Base-by-base conservation (phyloP, 2,797 vertebrate genomes). In the Pipistrellus pipistrellus region DNA sequence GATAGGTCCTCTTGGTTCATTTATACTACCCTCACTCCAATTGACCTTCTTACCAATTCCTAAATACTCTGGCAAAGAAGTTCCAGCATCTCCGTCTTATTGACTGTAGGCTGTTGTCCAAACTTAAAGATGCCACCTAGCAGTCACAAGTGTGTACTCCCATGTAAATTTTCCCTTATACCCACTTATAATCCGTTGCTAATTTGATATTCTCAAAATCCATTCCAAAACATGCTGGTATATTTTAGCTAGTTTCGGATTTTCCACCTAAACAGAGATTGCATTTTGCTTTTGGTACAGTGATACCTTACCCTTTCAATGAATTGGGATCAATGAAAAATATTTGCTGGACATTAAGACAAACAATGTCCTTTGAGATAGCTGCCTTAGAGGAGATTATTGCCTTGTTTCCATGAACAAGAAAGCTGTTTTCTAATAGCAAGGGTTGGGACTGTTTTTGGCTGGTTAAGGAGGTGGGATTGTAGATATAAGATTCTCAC, bases 41-140 rank as follows among this genome's bases (percentile, higher is more conserved):
- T 92, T 91, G 78, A 57, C 62, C 30, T 85, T 46, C 30, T 92
- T 78, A 92, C 8, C 57, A 94, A 87, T 75, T 87, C 12, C 38
- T 94, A 41, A 68, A 10, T 69, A 75, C 15, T 78, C 8, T 85
- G 51, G 23, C 27, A 90, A 84, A 35, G 4, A 73, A 75, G 5
- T 62, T 80, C 15, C 5, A 57, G 8, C 68, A 15, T 55, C 57
- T 55, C 18, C 15, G 27, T 64, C 46, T 85, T 38, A 66, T 81
- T 85, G 72, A 53, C 44, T 64, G 11, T 30, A 78, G 59, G 21
- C n/a, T 83, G 66, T 69, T 55, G 51, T 57, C 32, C 53, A 92
- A 25, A n/a, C 41, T 94, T 94, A 48, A 90, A 81, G 11, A 76
- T 71, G 53, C 20, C 48, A 78, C 32, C 17, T 21, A 83, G 57